Conservation (phyloP, 2,888 invertebrate species). For the Lasioglossum pauxillum region DNA sequence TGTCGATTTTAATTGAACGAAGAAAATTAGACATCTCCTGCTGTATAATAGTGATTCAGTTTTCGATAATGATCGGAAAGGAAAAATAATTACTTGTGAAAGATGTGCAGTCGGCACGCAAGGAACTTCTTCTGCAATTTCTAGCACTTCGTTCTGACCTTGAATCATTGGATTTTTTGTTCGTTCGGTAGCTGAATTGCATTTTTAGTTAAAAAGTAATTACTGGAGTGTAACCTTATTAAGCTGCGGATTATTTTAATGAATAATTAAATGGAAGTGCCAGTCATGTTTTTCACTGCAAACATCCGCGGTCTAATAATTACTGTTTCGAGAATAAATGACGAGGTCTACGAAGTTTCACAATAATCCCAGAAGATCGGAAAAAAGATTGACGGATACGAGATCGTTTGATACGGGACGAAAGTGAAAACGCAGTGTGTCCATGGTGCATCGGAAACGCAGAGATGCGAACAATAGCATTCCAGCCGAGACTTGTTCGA, state of each 20-base stretch:
- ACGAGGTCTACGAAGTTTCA: not conserved
- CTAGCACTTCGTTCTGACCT: not conserved
- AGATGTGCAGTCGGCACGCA: not conserved
- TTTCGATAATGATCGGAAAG: not conserved
- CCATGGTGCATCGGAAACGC: constrained; percentile 27
- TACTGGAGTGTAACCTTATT: not conserved
- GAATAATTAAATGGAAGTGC: not conserved
- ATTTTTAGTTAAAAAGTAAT: not conserved
- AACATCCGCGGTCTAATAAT: not conserved
- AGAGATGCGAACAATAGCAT: constrained; percentile 46
- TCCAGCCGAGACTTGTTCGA: constrained; percentile 33
- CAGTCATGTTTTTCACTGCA: not conserved
- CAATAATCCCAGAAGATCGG: not conserved
- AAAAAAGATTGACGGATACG: not conserved
- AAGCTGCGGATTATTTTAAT: not conserved
- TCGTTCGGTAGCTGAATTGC: not conserved
- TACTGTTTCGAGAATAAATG: not conserved
- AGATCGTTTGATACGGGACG: not conserved
- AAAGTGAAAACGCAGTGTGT: constrained; percentile 15
- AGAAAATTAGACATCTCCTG: not conserved
- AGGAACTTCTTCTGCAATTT: not conserved
- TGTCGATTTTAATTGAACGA: not conserved
- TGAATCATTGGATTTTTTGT: not conserved
- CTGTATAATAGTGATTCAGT: not conserved
- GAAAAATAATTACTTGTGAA: not conserved